Conservation (phyloP, 1,140 invertebrate species). For the Frieseomelitta varia region DNA sequence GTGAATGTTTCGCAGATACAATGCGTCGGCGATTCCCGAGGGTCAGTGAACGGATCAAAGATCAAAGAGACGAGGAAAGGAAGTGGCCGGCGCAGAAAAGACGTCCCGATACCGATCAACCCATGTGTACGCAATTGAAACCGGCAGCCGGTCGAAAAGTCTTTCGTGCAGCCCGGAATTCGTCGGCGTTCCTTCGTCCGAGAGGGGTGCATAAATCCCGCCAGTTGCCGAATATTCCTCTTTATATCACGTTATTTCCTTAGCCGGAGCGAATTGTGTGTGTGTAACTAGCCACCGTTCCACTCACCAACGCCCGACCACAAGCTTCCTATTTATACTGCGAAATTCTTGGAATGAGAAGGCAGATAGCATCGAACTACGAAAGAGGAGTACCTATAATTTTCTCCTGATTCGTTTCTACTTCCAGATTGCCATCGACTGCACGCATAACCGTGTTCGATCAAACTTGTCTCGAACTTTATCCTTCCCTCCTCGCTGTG, state of each 20-base stretch:
- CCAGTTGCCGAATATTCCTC: constrained; percentile 59
- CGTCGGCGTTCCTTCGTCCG: background rate
- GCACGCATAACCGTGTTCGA: constrained; percentile 74
- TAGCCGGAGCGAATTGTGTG: background rate
- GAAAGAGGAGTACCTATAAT: constrained; percentile 70
- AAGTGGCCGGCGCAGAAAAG: constrained; percentile 34
- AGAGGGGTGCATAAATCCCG: constrained; percentile 64
- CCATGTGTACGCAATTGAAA: constrained; percentile 38
- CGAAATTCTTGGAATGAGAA: constrained; percentile 70
- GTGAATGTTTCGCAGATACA: background rate
- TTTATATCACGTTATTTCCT: constrained; percentile 21
- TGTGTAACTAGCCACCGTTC: constrained; percentile 35
- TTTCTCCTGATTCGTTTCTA: constrained; percentile 62
- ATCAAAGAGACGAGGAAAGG: constrained; percentile 38
- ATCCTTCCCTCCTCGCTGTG: background rate
- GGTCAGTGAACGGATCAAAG: constrained; percentile 18
- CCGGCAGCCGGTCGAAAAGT: background rate
- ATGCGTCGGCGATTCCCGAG: constrained; percentile 51
- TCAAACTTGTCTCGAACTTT: constrained; percentile 56
- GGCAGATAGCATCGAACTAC: constrained; percentile 69
- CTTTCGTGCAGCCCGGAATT: constrained; percentile 56
- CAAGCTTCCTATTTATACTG: constrained; percentile 67
- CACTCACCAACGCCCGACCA: background rate
- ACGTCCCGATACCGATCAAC: constrained; percentile 32
- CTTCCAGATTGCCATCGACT: constrained; percentile 47